Conservation (phyloP, 2,888 invertebrate genomes). For the Hydrotaea diabolus region DNA sequence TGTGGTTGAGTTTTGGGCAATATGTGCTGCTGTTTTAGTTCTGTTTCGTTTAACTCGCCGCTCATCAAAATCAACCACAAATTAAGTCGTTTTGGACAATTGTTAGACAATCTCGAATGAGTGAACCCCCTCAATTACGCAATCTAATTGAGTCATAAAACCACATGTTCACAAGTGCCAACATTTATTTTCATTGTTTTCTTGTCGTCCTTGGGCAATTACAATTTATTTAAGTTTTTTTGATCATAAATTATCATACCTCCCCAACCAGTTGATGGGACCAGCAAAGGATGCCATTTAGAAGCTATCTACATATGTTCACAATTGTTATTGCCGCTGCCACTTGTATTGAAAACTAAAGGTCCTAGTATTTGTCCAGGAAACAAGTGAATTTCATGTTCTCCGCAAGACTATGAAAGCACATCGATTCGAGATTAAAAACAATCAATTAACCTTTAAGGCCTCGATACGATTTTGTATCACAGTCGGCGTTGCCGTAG, state of each 20-base stretch:
- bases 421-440: too few relatives aligned
- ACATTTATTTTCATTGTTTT: not conserved
- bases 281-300: not conserved
- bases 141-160: constrained; percentile 80
- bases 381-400: not conserved
- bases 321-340: not conserved
- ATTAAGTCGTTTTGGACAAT: constrained; percentile 73
- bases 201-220: constrained; percentile 1
- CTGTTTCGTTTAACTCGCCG: not conserved
- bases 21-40: constrained; percentile 10
- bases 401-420: too few relatives aligned
- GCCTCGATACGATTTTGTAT: too few relatives aligned
- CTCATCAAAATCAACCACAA: constrained; percentile 68
- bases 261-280: not conserved
- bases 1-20: too few relatives aligned
- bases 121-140: constrained; percentile 76
- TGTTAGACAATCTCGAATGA: constrained; percentile 43
- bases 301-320: not conserved
- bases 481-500: too few relatives aligned
- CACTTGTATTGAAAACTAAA: not conserved
- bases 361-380: not conserved
- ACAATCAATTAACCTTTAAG: too few relatives aligned
- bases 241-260: constrained; percentile 13
- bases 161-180: constrained; percentile 78
- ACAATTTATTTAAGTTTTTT: not conserved